Conservation (phyloP, 2,113 vertebrate genomes). For the Cavia porcellus region DNA sequence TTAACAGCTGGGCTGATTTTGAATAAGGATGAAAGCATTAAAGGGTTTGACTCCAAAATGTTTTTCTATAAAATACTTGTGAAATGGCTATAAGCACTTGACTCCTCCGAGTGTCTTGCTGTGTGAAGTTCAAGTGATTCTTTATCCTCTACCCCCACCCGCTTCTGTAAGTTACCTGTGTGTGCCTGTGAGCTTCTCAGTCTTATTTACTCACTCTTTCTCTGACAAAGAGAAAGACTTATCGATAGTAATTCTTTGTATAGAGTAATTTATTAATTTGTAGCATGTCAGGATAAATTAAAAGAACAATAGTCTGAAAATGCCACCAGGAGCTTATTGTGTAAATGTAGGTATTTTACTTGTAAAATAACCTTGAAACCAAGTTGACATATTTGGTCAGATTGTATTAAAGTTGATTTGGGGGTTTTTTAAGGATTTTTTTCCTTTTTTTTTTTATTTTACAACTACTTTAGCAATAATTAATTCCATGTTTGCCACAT, state of each 20-base stretch:
- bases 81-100: conserved; percentile 85
- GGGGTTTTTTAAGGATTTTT: conserved; percentile 24
- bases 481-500: conserved; percentile 74
- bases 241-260: conserved; percentile 90
- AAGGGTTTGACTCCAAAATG: conserved; percentile 87
- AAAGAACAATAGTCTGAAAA: conserved; percentile 90
- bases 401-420: conserved; percentile 79
- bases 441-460: conserved; percentile 68
- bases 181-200: background rate
- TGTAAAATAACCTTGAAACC: conserved; percentile 82
- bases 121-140: conserved; percentile 82
- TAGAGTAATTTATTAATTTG: conserved; percentile 95
- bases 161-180: conserved; percentile 35
- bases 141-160: conserved; percentile 73
- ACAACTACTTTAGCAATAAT: conserved; percentile 80
- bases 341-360: conserved; percentile 88
- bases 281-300: conserved; percentile 94
- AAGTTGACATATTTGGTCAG: conserved; percentile 83
- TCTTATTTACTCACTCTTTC: conserved; percentile 63
- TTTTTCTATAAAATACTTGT: conserved; percentile 89
- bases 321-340: conserved; percentile 90
- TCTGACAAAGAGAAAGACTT: conserved; percentile 89
- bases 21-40: conserved; percentile 84
- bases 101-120: conserved; percentile 79
- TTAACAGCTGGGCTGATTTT: conserved; percentile 85